These are phyloP conservation scores for Leucophenga maculata DNA, from an alignment of 2,888 invertebrate genomes.

Conservation along the genomic window DNA sequence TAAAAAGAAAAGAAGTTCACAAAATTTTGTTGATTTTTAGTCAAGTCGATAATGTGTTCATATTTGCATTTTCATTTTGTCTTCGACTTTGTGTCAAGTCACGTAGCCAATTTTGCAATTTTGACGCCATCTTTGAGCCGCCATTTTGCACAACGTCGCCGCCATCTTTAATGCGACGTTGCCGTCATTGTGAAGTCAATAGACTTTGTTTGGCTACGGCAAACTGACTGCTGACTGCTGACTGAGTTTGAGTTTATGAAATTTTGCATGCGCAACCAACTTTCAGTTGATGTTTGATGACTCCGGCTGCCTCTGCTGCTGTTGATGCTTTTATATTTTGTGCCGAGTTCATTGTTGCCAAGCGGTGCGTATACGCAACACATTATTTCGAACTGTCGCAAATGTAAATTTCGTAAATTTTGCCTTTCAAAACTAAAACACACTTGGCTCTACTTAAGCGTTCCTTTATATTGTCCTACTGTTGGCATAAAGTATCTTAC, in stretches of 20 bases:
- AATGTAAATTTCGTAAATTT: background rate
- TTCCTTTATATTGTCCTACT: no score
- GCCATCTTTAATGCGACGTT: background rate
- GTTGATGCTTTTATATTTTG: no score
- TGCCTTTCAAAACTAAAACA: background rate
- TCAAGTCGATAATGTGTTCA: background rate
- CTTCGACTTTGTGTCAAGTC: constrained; percentile 52
- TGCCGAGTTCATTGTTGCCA: background rate
- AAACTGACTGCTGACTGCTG: background rate
- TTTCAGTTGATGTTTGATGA: background rate
- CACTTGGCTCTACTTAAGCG: background rate
- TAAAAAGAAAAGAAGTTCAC: background rate
- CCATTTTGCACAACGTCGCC: background rate
- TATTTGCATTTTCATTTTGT: constrained; percentile 8
- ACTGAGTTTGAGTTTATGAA: background rate
- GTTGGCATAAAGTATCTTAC: background rate
- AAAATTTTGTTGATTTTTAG: background rate
- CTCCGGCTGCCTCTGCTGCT: background rate
- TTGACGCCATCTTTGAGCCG: constrained; percentile 6
- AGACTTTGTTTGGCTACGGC: background rate
- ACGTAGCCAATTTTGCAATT: constrained; percentile 58
- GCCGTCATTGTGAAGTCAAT: background rate
- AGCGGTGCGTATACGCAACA: constrained; percentile 9
- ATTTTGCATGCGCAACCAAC: background rate
- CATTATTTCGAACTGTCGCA: constrained; percentile 5